Conservation (phyloP, 2,113 vertebrate genomes). For the Microtus montanus region DNA sequence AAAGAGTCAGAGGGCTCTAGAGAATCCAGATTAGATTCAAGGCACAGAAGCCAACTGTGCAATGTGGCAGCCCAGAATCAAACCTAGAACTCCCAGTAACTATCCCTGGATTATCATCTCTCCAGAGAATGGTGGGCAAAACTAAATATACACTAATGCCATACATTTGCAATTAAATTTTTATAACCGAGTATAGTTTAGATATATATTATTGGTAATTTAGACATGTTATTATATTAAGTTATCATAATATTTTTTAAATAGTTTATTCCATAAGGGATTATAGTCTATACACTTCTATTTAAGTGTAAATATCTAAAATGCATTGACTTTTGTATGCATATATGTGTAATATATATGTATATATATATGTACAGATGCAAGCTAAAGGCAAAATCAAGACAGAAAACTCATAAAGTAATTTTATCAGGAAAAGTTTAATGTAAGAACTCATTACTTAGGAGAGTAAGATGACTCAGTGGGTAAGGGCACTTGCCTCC, state of each 20-base stretch:
- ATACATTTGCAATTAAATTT: slow-evolving; percentile 14
- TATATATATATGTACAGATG: neutral
- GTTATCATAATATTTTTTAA: neutral
- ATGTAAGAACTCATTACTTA: neutral
- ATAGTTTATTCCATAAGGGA: neutral
- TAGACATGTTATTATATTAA: neutral
- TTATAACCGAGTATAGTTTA: neutral
- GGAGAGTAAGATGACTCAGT: neutral
- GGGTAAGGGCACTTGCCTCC: neutral
- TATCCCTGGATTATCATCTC: neutral
- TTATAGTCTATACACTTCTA: neutral
- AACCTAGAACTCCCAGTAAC: neutral
- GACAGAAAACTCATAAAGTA: neutral
- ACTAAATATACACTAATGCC: neutral
- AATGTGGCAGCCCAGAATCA: neutral
- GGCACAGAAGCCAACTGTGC: slow-evolving; percentile 14
- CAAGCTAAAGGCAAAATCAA: slow-evolving; percentile 4
- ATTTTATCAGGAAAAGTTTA: neutral
- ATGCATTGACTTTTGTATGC: neutral
- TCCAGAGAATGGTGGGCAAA: neutral
- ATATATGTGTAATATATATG: neutral
- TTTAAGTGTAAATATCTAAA: neutral
- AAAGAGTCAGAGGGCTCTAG: slow-evolving; percentile 52
- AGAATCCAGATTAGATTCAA: slow-evolving; percentile 34
- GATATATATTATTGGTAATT: neutral